Evolutionary conservation across 2,888 invertebrate genomes (phyloP), one percentile per base, ranked within the genome.

Genomic region (Drosophila siamana): DNA sequence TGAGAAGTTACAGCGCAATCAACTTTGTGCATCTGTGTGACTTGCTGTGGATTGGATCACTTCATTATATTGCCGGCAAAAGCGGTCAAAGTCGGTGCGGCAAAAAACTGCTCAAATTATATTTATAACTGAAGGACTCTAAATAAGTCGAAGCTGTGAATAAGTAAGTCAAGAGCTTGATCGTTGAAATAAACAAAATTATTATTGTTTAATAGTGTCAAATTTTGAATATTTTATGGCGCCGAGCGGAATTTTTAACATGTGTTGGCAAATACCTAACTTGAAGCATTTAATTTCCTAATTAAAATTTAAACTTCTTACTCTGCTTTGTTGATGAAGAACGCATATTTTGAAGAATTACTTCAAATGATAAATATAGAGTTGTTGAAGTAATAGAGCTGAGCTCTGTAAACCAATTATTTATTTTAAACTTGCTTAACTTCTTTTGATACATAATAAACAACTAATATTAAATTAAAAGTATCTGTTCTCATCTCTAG

Each of bases 1-100:
- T 87, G 87, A 76, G 63, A 76, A 84, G 73, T 74, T 74, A 73
- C 74, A 83, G 67, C 72, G 83, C 68, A 78, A 85, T 71, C 74
- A 66, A 55, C 66, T 44, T 50, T 55, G 19, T 52, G 36, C 40
- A 50, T 66, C 52, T 57, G 38, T 60, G 44, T 57, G 22, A 36
- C n/a, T 60, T 55, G 54, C 33, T 60, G 44, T 57, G 22, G 36
- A 16, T 60, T 55, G 54, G 48, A 19, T 28, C 68, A 77, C 68
- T 72, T 64, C 57, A 78, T 77, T 75, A 54, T 22, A 48, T 22
- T 38, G 33, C 43, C 38, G 51, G 28, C 64, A 33, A 33, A 76
- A 64, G 61, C 72, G 55, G 46, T 60, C 50, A n/a, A n/a, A n/a
- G n/a, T n/a, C 43, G 51, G 57, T 69, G 59, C 60, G 44, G 47